Percentiles rank a stretch among this genome's conserved stretches.
Conservation (phyloP, 2,888 invertebrate species). For the Portevinia maculata region DNA sequence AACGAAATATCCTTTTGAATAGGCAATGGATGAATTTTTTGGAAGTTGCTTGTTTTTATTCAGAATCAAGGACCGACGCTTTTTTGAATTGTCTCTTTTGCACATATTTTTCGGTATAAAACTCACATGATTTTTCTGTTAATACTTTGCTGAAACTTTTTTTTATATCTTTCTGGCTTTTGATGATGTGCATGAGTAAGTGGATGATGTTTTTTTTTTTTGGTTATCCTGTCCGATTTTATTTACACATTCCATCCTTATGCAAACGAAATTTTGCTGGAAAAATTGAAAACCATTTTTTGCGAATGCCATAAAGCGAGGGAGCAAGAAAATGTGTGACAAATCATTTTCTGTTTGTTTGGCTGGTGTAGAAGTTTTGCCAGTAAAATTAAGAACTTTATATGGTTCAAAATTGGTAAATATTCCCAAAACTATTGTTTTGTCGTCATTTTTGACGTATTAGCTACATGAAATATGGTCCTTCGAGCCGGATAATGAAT, state of each 20-base stretch:
- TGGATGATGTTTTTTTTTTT: background rate
- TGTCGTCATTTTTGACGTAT: too few relatives aligned
- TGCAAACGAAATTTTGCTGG: background rate
- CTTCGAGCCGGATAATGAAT: too few relatives aligned
- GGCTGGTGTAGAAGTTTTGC: too few relatives aligned
- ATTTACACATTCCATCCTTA: conserved; percentile 1
- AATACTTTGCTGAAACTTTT: background rate
- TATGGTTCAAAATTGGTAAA: too few relatives aligned
- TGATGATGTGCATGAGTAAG: background rate
- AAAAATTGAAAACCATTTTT: conserved; percentile 4
- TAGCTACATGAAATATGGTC: too few relatives aligned
- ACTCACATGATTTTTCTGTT: background rate
- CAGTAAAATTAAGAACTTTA: too few relatives aligned
- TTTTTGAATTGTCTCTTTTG: background rate
- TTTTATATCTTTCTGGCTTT: conserved; percentile 8
- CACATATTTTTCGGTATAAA: background rate
- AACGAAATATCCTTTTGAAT: conserved; percentile 34
- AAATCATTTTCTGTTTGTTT: too few relatives aligned
- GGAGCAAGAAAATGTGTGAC: too few relatives aligned
- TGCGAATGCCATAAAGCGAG: too few relatives aligned
- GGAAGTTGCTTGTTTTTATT: background rate
- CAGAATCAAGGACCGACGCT: conserved; percentile 11
- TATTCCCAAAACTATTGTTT: too few relatives aligned
- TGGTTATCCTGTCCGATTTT: background rate
- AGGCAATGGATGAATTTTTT: conserved; percentile 15